Conservation (phyloP, 2,797 vertebrate species). For the Silurus lanzhouensis region DNA sequence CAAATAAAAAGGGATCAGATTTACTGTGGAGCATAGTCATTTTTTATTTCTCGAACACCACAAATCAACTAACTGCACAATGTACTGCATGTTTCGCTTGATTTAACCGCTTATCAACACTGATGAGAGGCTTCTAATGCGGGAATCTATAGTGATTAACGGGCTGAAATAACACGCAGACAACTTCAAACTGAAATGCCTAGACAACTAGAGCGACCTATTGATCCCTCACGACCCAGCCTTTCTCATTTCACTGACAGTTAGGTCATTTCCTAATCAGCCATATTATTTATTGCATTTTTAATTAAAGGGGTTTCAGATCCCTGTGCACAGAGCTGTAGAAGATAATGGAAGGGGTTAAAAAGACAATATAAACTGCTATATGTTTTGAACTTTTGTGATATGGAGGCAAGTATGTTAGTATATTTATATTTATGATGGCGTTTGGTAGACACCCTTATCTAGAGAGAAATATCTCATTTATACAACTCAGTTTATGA, state of each 20-base stretch:
- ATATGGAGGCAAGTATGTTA: too few species aligned
- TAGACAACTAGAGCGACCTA: slow-evolving; percentile 23
- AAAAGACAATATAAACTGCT: neutral
- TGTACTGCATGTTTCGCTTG: neutral
- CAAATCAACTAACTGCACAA: neutral
- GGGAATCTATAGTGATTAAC: slow-evolving; percentile 39
- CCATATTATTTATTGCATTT: neutral
- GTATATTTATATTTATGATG: too few species aligned
- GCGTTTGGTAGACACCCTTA: too few species aligned
- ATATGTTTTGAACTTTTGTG: neutral
- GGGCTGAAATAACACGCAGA: slow-evolving; percentile 40
- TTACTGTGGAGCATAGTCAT: neutral
- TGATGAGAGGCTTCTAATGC: slow-evolving; percentile 8
- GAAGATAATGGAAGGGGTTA: neutral
- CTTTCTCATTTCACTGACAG: neutral
- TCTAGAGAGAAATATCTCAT: too few species aligned
- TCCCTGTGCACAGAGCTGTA: neutral
- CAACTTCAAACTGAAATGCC: slow-evolving; percentile 20
- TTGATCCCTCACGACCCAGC: slow-evolving; percentile 24
- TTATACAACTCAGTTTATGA: too few species aligned
- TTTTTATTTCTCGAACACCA: neutral
- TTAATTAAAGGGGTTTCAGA: neutral
- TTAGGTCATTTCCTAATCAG: neutral
- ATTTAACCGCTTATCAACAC: neutral
- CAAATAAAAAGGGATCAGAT: neutral